phyloP scores from a whole-genome alignment of 2,797 vertebrate genomes.

The Gambelia wislizenii region DNA sequence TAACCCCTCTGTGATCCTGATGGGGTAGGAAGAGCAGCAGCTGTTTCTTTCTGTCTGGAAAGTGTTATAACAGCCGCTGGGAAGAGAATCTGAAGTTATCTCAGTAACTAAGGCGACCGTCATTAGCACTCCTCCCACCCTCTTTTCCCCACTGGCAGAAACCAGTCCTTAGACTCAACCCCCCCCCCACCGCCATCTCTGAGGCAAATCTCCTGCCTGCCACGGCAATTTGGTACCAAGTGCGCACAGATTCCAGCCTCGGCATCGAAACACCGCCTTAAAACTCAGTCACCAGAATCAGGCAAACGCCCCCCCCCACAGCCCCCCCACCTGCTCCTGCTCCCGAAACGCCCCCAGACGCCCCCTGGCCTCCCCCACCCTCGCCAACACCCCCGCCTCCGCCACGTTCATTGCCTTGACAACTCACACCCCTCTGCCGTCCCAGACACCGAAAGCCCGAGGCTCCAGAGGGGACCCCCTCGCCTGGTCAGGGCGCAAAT shows the following conservation, averaged over 20 bases:
- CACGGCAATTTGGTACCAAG: not conserved
- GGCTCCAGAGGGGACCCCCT: not conserved
- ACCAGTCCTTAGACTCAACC: not conserved
- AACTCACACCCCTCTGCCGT: not conserved
- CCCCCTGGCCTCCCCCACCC: not conserved
- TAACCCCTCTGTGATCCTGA: not conserved
- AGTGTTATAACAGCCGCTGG: not conserved
- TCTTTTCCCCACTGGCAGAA: not conserved
- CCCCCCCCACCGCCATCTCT: too few relatives aligned
- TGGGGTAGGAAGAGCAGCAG: not conserved
- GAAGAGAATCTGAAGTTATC: not conserved
- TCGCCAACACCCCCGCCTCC: not conserved
- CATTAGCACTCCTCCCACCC: not conserved
- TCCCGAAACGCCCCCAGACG: rapidly evolving
- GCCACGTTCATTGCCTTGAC: not conserved
- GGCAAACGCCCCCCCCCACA: not conserved
- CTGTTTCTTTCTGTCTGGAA: too few relatives aligned
- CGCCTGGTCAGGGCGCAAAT: too few relatives aligned
- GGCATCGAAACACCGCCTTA: not conserved
- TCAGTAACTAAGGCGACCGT: not conserved
- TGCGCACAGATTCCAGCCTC: not conserved
- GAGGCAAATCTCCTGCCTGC: not conserved
- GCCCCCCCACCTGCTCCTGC: not conserved
- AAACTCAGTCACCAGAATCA: not conserved
- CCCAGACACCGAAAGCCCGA: not conserved